Percentiles rank a stretch among this genome's conserved stretches.
Conservation (phyloP, 2,113 vertebrate species). For the Spea bombifrons region DNA sequence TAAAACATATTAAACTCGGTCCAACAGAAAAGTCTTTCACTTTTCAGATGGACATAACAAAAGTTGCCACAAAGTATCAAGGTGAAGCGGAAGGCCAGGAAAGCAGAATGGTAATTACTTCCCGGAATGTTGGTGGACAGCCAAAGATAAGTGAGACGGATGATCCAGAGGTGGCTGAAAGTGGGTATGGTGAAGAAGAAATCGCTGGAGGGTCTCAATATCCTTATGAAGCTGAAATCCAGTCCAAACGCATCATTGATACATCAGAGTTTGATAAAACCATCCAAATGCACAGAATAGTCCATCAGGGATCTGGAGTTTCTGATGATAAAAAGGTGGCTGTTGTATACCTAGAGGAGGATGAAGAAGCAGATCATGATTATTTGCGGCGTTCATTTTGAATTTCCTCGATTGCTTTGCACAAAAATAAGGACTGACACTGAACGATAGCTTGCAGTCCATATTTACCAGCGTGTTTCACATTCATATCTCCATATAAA, state of each 20-base stretch:
- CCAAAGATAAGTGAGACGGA: slow-evolving; percentile 42
- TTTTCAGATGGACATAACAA: slow-evolving; percentile 79
- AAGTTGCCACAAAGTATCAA: slow-evolving; percentile 48
- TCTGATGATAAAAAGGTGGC: slow-evolving; percentile 79
- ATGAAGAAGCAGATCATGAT: slow-evolving; percentile 68
- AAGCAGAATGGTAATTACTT: slow-evolving; percentile 41
- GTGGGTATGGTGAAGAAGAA: slow-evolving; percentile 39
- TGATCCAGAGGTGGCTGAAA: slow-evolving; percentile 44
- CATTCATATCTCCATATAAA: no score
- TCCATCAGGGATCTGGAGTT: slow-evolving; percentile 67
- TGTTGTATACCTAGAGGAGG: slow-evolving; percentile 77
- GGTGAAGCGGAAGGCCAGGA: slow-evolving; percentile 50
- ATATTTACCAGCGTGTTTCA: not conserved
- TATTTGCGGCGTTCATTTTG: slow-evolving; percentile 70
- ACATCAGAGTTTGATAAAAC: slow-evolving; percentile 59
- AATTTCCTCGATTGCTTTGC: slow-evolving; percentile 32
- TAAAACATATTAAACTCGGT: slow-evolving; percentile 63
- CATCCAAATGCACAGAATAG: slow-evolving; percentile 66
- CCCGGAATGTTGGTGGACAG: slow-evolving; percentile 46
- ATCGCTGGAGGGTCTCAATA: slow-evolving; percentile 13
- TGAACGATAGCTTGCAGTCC: not conserved
- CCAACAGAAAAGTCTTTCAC: slow-evolving; percentile 73
- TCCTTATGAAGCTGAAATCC: slow-evolving; percentile 46
- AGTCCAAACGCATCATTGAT: slow-evolving; percentile 48
- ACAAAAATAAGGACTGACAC: not conserved